Conservation (phyloP, 2,888 invertebrate species). For the Apoda limacodes region DNA sequence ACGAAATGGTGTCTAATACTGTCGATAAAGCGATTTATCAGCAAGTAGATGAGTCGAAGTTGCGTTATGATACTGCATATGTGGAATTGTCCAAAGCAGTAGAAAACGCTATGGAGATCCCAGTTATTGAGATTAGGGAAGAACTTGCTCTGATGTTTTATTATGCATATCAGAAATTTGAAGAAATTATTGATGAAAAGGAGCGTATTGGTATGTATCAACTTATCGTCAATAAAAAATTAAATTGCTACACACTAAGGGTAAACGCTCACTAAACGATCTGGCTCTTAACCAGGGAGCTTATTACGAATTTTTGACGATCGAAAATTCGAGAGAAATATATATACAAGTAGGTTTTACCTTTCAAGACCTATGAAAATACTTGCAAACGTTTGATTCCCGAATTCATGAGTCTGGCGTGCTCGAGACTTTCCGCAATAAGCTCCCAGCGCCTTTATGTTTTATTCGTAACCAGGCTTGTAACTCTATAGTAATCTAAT, state of each 20-base stretch:
- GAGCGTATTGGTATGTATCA: slow-evolving; percentile 37
- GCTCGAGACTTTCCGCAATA: too few species aligned
- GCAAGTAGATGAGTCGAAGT: slow-evolving; percentile 32
- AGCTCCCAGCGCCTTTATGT: too few species aligned
- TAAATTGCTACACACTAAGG: too few species aligned
- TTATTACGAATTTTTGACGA: too few species aligned
- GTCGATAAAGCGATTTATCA: slow-evolving; percentile 48
- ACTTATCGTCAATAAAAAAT: background rate
- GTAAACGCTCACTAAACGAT: background rate
- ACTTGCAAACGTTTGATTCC: too few species aligned
- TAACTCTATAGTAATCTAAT: too few species aligned
- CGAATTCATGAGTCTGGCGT: too few species aligned
- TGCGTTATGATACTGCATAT: slow-evolving; percentile 50
- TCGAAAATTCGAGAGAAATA: too few species aligned
- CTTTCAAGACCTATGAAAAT: too few species aligned
- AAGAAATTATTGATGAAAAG: slow-evolving; percentile 39
- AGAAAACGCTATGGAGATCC: slow-evolving; percentile 54
- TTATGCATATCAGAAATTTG: slow-evolving; percentile 40
- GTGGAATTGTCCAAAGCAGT: slow-evolving; percentile 44
- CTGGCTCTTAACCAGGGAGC: too few species aligned
- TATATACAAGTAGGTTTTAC: too few species aligned
- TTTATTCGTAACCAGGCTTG: too few species aligned
- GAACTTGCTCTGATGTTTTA: slow-evolving; percentile 39
- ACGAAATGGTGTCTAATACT: slow-evolving; percentile 32
- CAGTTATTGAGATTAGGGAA: slow-evolving; percentile 39